Evolutionary conservation across 2,113 vertebrate genomes (phyloP).

Genomic region (Ascaphus truei): DNA sequence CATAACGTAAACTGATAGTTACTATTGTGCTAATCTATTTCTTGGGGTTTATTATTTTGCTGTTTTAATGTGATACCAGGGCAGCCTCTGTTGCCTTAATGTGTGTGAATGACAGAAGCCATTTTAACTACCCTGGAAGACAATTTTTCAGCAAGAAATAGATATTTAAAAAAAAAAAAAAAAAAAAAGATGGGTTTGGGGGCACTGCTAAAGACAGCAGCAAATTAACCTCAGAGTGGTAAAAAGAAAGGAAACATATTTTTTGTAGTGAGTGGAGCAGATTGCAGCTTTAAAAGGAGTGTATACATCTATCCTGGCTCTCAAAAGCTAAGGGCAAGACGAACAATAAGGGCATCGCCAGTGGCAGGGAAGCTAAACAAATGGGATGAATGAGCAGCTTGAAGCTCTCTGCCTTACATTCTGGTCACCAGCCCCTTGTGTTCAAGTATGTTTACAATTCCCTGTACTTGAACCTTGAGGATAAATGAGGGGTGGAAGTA

Average conservation of each 20-base stretch:
- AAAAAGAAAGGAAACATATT: not conserved
- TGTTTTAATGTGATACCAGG: too few relatives aligned
- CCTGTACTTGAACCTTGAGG: conserved; percentile 21
- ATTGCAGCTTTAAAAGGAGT: not conserved
- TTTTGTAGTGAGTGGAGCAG: not conserved
- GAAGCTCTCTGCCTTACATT: not conserved
- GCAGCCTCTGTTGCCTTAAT: too few relatives aligned
- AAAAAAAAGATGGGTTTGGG: too few relatives aligned
- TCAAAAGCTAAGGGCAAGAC: conserved; percentile 2
- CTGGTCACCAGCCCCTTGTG: conserved; percentile 16
- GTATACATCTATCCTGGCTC: not conserved
- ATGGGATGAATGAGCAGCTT: not conserved
- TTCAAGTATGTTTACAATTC: conserved; percentile 22
- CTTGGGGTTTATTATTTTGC: too few relatives aligned
- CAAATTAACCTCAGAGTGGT: too few relatives aligned
- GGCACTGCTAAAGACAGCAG: too few relatives aligned
- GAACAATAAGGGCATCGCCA: conserved; percentile 5
- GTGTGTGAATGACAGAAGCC: too few relatives aligned
- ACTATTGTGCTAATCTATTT: too few relatives aligned
- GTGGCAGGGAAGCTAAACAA: not conserved
- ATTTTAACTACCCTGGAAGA: too few relatives aligned
- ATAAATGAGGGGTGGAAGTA: conserved; percentile 15
- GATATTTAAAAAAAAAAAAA: too few relatives aligned
- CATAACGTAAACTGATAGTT: too few relatives aligned
- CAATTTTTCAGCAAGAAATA: too few relatives aligned